Conservation (phyloP, 2,797 vertebrate species). For the Phalloptychus januarius region DNA sequence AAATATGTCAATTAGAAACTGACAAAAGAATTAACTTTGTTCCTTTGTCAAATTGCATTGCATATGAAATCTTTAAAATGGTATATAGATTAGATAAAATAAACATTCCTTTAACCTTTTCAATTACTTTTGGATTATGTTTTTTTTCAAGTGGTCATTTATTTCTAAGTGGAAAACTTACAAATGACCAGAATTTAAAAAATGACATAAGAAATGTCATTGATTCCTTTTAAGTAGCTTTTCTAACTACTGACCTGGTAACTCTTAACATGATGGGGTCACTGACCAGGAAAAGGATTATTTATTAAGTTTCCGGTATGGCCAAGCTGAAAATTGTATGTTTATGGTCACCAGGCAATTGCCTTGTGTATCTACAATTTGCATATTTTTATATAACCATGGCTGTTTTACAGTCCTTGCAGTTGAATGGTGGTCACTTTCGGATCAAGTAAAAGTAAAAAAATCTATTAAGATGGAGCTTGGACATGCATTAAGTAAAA, state of each 20-base stretch:
- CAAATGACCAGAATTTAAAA: neutral
- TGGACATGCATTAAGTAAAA: neutral
- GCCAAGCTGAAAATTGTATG: neutral
- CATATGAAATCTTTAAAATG: neutral
- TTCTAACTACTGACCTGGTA: neutral
- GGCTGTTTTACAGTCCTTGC: neutral
- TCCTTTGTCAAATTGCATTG: neutral
- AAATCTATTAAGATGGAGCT: neutral
- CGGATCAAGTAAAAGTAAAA: too few species aligned
- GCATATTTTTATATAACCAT: neutral
- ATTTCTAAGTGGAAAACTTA: neutral
- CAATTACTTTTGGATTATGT: neutral
- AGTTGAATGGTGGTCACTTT: neutral
- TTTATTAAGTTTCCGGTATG: neutral
- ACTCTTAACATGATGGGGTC: neutral
- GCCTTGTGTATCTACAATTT: neutral
- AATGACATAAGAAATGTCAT: neutral
- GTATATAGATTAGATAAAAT: neutral
- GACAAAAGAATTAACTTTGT: neutral
- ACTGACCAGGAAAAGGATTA: neutral
- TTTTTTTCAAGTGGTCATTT: neutral
- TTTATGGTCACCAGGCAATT: neutral
- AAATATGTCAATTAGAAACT: neutral
- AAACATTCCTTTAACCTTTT: neutral
- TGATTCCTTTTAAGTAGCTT: neutral